phyloP scores from a whole-genome alignment of 2,797 vertebrate species.

The Okamejei kenojei region DNA sequence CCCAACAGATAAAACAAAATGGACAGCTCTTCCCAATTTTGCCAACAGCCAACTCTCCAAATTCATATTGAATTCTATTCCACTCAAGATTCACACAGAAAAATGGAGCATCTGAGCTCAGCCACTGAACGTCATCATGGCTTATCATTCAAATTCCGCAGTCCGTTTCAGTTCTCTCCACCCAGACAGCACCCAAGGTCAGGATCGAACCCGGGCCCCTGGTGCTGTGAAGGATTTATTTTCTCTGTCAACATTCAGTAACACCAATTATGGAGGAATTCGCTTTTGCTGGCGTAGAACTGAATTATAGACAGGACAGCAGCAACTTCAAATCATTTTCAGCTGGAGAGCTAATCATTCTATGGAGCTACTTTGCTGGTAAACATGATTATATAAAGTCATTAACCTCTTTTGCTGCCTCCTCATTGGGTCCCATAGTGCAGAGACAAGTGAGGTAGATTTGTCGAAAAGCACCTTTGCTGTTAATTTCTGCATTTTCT shows the following conservation, averaged over 20 bases:
- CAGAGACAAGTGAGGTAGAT: constrained; percentile 85
- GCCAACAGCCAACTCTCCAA: neutral
- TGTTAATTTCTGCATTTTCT: constrained; percentile 76
- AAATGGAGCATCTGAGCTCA: too few relatives aligned
- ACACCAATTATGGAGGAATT: neutral
- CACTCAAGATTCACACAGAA: too few relatives aligned
- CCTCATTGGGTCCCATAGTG: constrained; percentile 84
- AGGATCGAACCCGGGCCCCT: too few relatives aligned
- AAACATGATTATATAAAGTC: neutral
- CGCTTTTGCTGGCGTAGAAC: neutral
- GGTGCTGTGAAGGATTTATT: neutral
- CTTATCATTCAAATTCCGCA: too few relatives aligned
- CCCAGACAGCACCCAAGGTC: too few relatives aligned
- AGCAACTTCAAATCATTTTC: neutral
- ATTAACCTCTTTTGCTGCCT: constrained; percentile 83
- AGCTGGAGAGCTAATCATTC: neutral
- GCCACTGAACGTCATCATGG: too few relatives aligned
- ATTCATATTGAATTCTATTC: neutral
- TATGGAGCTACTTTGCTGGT: neutral
- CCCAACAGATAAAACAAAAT: neutral
- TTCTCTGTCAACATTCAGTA: neutral
- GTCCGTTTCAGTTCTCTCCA: too few relatives aligned
- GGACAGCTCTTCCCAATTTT: neutral
- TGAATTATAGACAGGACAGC: neutral
- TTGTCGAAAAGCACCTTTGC: constrained; percentile 82